phyloP scores from a whole-genome alignment of 2,113 vertebrate genomes.

The Antechinus stuartii region DNA sequence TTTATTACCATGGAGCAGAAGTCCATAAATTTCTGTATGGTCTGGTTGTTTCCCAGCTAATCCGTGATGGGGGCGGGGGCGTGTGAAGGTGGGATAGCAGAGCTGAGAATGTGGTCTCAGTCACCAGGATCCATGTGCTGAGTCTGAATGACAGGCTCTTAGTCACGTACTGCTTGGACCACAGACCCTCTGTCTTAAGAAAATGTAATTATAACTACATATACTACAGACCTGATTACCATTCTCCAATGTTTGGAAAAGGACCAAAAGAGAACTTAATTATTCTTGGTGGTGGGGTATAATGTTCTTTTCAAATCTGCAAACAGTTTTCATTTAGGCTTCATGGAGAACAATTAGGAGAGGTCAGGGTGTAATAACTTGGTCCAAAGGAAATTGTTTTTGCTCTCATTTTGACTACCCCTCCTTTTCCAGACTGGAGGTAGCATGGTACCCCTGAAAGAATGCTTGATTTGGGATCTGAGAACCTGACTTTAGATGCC shows the following conservation, averaged over 20 bases:
- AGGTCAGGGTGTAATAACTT: neutral
- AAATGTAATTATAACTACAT: slow-evolving; percentile 84
- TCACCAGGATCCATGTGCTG: neutral
- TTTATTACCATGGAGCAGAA: neutral
- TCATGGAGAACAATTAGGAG: neutral
- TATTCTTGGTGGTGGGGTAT: neutral
- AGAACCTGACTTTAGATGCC: neutral
- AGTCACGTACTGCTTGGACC: slow-evolving; percentile 85
- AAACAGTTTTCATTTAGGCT: slow-evolving; percentile 8
- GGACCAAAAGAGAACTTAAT: slow-evolving; percentile 70
- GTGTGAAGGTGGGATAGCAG: neutral
- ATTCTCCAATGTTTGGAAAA: slow-evolving; percentile 64
- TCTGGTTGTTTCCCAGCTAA: slow-evolving; percentile 78
- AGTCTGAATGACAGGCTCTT: slow-evolving; percentile 69
- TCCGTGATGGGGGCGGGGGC: slow-evolving; percentile 67
- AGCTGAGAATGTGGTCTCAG: neutral
- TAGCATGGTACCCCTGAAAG: neutral
- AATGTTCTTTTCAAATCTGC: slow-evolving; percentile 48
- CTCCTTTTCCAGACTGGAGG: neutral
- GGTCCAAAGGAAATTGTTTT: neutral
- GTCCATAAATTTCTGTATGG: slow-evolving; percentile 68
- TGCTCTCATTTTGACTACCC: neutral
- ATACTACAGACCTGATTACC: slow-evolving; percentile 73
- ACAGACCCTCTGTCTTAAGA: slow-evolving; percentile 77
- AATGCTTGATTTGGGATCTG: neutral